These are phyloP conservation scores for Pristionchus japonicus DNA, from an alignment of 2,888 invertebrate species.

Conservation along the genomic window DNA sequence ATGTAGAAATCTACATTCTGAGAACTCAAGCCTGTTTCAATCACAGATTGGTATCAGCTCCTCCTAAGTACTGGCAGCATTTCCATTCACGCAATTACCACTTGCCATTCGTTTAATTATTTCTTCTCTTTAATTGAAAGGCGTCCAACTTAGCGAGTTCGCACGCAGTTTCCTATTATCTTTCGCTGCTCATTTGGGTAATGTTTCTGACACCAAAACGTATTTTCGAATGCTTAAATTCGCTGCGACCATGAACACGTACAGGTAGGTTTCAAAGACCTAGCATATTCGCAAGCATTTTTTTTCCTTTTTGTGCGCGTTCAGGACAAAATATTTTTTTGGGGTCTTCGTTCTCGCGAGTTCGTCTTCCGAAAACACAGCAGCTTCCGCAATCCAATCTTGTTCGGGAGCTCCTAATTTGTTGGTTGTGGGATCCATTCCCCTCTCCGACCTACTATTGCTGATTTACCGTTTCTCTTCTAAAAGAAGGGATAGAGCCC, in stretches of 20 bases:
- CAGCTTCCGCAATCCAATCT: slow-evolving; percentile 1
- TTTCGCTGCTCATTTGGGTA: background rate
- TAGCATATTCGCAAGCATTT: no score
- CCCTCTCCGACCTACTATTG: background rate
- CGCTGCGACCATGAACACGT: no score
- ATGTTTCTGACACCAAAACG: background rate
- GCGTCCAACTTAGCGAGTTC: background rate
- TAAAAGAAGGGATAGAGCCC: background rate
- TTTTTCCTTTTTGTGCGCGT: no score
- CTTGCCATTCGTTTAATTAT: slow-evolving; percentile 22
- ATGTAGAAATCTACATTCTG: no score
- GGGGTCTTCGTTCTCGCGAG: background rate
- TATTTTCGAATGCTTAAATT: no score
- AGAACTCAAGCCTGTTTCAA: background rate
- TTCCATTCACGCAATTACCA: slow-evolving; percentile 37
- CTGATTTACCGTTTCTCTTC: slow-evolving; percentile 5
- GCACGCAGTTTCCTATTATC: background rate
- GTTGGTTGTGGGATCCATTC: background rate
- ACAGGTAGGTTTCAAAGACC: no score
- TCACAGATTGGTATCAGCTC: background rate
- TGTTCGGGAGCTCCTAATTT: background rate
- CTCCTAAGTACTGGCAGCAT: background rate
- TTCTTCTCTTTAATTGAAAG: slow-evolving; percentile 17
- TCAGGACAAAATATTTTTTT: no score
- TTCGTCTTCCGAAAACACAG: background rate